Conservation (phyloP, 2,113 vertebrate species). For the Marmota monax region DNA sequence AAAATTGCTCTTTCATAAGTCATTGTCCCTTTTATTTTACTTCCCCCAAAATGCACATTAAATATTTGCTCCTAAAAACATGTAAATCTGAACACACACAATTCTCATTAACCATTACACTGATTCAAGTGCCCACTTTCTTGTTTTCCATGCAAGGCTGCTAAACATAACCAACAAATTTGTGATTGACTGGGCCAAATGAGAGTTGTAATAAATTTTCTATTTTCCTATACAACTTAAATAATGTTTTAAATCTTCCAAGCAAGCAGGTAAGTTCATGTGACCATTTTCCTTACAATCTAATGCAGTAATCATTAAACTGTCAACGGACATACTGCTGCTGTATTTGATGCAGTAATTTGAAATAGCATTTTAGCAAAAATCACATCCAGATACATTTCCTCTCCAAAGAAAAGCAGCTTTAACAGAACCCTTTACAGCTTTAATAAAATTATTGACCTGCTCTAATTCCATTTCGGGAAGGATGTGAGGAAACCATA, state of each 20-base stretch:
- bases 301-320: slow-evolving; percentile 90
- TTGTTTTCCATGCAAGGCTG: slow-evolving; percentile 80
- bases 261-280: slow-evolving; percentile 85
- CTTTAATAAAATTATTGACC: slow-evolving; percentile 84
- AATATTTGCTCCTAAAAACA: slow-evolving; percentile 63
- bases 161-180: slow-evolving; percentile 85
- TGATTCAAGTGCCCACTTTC: slow-evolving; percentile 65
- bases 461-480: slow-evolving; percentile 84
- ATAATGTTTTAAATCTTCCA: slow-evolving; percentile 85
- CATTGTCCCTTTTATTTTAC: slow-evolving; percentile 65
- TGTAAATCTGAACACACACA: slow-evolving; percentile 28
- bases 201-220: slow-evolving; percentile 85
- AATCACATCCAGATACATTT: slow-evolving; percentile 89
- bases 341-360: slow-evolving; percentile 90
- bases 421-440: slow-evolving; percentile 77
- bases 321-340: slow-evolving; percentile 88
- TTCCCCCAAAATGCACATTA: slow-evolving; percentile 62
- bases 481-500: slow-evolving; percentile 81
- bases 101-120: slow-evolving; percentile 77
- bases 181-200: slow-evolving; percentile 84
- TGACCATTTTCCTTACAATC: slow-evolving; percentile 87
- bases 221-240: slow-evolving; percentile 82
- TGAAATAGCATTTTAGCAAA: slow-evolving; percentile 89
- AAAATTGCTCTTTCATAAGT: slow-evolving; percentile 62
- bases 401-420: slow-evolving; percentile 79